These are phyloP conservation scores for Picathartes gymnocephalus DNA, from an alignment of 2,113 vertebrate genomes.

Conservation along the genomic window DNA sequence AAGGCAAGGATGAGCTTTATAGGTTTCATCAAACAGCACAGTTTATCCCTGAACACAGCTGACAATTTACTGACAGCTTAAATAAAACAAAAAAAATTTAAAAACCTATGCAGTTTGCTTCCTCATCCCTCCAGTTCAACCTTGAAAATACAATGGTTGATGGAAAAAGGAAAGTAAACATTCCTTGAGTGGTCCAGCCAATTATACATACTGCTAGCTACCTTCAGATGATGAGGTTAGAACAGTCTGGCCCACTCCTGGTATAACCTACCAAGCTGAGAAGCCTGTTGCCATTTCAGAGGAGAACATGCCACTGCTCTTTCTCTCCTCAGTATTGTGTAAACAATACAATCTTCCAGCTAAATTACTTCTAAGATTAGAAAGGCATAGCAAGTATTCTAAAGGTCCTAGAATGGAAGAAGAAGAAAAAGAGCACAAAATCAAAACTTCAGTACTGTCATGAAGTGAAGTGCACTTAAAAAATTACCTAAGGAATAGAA, in stretches of 20 bases:
- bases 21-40: background rate
- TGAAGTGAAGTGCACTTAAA: background rate
- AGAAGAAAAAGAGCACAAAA: background rate
- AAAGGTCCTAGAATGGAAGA: background rate
- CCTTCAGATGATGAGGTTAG: background rate
- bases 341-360: background rate
- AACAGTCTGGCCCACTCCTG: background rate
- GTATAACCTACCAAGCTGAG: background rate
- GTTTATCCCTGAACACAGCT: background rate
- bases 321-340: background rate
- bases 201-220: background rate
- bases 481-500: background rate
- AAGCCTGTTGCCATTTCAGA: background rate
- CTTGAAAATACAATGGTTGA: background rate
- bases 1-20: background rate
- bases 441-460: background rate
- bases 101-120: background rate
- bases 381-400: background rate
- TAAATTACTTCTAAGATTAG: background rate
- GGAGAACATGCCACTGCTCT: background rate
- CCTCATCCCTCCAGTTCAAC: background rate
- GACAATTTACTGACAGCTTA: background rate
- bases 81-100: background rate
- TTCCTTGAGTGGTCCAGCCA: background rate
- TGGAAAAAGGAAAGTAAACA: background rate